These are phyloP conservation scores for Pseudomyrmex concolor DNA, from an alignment of 1,140 invertebrate species.

Conservation along the genomic window DNA sequence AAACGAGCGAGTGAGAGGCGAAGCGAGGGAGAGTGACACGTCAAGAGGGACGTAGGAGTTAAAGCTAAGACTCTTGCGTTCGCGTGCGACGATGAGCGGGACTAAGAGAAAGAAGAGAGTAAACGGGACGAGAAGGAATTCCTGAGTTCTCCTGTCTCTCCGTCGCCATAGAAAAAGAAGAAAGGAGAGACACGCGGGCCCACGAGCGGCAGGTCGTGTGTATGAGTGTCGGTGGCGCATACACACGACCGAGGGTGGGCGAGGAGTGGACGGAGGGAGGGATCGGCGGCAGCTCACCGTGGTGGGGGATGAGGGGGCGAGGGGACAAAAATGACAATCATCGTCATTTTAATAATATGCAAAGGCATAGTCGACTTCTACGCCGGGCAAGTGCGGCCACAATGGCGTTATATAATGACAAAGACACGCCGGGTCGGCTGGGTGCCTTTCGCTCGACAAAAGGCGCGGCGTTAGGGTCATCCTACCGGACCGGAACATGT, in stretches of 20 bases:
- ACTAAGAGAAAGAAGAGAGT: conserved; percentile 58
- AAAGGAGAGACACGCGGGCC: neutral
- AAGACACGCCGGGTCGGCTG: conserved; percentile 82
- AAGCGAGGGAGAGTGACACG: conserved; percentile 39
- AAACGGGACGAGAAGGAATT: conserved; percentile 65
- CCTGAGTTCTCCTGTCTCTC: conserved; percentile 41
- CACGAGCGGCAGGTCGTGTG: conserved; percentile 9
- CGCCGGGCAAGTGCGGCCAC: conserved; percentile 84
- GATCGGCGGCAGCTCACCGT: conserved; percentile 49
- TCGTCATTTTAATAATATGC: conserved; percentile 84
- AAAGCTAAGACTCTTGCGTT: conserved; percentile 31
- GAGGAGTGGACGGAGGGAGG: conserved; percentile 53
- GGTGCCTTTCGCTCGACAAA: conserved; percentile 85
- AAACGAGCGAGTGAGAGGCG: conserved; percentile 35
- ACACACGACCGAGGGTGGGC: conserved; percentile 43
- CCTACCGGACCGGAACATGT: conserved; percentile 85
- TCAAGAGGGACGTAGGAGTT: conserved; percentile 61
- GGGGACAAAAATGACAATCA: conserved; percentile 85
- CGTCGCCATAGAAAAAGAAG: conserved; percentile 27
- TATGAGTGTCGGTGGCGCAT: conserved; percentile 42
- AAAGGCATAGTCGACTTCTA: conserved; percentile 80
- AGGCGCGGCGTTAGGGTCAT: conserved; percentile 85
- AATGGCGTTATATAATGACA: conserved; percentile 86
- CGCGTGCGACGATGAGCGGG: conserved; percentile 33
- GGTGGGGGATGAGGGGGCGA: conserved; percentile 61